These are phyloP conservation scores for Sitta europaea DNA, from an alignment of 2,113 vertebrate genomes.

Conservation along the genomic window DNA sequence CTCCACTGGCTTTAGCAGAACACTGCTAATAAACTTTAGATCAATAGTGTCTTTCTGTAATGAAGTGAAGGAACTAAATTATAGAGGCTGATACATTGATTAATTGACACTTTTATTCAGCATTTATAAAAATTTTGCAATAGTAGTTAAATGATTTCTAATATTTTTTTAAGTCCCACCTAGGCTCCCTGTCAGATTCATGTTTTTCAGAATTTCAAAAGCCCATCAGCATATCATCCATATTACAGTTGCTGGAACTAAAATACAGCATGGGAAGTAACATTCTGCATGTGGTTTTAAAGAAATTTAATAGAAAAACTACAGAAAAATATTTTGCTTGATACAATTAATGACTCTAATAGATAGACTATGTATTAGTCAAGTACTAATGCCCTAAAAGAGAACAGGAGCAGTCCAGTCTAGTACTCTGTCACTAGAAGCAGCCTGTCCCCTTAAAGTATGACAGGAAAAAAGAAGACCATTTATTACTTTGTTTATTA, in stretches of 20 bases:
- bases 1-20: slow-evolving; percentile 4
- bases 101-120: not conserved
- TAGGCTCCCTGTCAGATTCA: not conserved
- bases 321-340: not conserved
- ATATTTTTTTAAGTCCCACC: not conserved
- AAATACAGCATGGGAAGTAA: not conserved
- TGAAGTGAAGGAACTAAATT: not conserved
- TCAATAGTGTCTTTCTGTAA: not conserved
- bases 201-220: not conserved
- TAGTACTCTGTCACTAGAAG: not conserved
- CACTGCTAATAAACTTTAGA: not conserved
- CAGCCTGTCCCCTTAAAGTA: not conserved
- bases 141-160: not conserved
- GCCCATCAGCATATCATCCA: not conserved
- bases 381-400: not conserved
- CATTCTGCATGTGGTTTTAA: not conserved
- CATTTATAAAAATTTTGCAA: not conserved
- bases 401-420: not conserved
- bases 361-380: not conserved
- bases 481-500: not conserved
- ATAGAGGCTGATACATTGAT: not conserved
- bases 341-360: not conserved
- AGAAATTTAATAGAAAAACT: not conserved
- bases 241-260: not conserved
- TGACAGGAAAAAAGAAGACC: not conserved